A percentile compares a stretch with the other conserved stretches of the same genome.
Evolutionary conservation across 1,140 invertebrate genomes (phyloP).

Genomic region (Achroia grisella): DNA sequence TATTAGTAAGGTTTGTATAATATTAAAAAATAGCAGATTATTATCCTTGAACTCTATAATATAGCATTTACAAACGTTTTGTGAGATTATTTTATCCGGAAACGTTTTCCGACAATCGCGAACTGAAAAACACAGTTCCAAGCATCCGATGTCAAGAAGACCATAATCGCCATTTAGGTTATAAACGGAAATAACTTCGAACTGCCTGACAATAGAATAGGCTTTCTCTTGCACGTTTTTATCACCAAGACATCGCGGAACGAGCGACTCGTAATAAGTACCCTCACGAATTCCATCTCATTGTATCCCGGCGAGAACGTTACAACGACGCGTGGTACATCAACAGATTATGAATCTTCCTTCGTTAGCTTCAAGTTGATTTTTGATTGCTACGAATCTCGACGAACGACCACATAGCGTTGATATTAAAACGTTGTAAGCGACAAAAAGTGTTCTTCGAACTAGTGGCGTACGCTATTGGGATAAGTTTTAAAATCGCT

Average conservation of each 20-base stretch:
- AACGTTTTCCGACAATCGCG: conserved; percentile 16
- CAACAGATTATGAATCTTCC: conserved; percentile 23
- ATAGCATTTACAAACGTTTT: no score
- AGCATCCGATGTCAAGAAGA: conserved; percentile 5
- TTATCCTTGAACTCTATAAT: no score
- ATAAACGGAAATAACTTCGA: conserved; percentile 14
- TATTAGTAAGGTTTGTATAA: no score
- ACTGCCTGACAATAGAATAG: conserved; percentile 10
- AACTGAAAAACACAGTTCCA: conserved; percentile 14
- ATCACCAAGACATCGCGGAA: background rate
- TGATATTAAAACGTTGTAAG: conserved; percentile 4
- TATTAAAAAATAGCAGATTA: no score
- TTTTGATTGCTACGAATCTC: conserved; percentile 16
- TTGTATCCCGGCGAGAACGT: conserved; percentile 5
- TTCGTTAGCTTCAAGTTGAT: conserved; percentile 15
- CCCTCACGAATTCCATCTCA: conserved; percentile 22
- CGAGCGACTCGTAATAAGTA: conserved; percentile 17
- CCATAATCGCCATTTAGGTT: background rate
- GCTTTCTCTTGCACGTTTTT: conserved; percentile 10
- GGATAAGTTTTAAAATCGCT: conserved; percentile 11
- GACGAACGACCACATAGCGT: background rate
- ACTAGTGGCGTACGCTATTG: conserved; percentile 13
- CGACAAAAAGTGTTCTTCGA: background rate
- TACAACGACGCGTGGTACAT: conserved; percentile 7
- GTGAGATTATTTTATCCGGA: conserved; percentile 26